A percentile compares a stretch with the other conserved stretches of the same genome.
Conservation (phyloP, 2,888 invertebrate species). For the Caenorhabditis doughertyi region DNA sequence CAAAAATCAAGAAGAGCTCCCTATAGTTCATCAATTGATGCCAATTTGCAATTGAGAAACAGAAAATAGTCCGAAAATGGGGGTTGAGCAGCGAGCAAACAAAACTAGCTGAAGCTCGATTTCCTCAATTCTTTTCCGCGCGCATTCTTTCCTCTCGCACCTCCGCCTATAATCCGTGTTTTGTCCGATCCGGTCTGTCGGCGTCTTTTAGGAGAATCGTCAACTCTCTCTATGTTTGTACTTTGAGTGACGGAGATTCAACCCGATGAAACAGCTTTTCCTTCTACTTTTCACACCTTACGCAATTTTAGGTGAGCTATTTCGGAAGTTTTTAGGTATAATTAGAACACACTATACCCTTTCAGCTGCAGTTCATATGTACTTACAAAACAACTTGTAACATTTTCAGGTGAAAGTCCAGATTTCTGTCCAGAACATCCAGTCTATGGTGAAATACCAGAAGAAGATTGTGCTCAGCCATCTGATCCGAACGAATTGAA, state of each 20-base stretch:
- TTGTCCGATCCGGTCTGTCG: conserved; percentile 47
- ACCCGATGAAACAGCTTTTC: conserved; percentile 45
- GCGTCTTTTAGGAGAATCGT: conserved; percentile 20
- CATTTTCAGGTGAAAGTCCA: conserved; percentile 44
- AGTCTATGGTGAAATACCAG: conserved; percentile 56
- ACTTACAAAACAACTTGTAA: neutral
- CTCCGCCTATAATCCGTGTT: conserved; percentile 39
- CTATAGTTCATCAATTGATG: conserved; percentile 20
- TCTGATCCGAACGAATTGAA: conserved; percentile 76
- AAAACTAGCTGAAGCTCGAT: conserved; percentile 45
- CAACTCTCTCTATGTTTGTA: conserved; percentile 50
- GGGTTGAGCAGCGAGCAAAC: conserved; percentile 54
- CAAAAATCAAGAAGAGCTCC: neutral
- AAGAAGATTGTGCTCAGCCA: conserved; percentile 62
- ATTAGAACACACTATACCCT: no score
- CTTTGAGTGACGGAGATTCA: conserved; percentile 34
- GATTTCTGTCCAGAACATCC: conserved; percentile 65
- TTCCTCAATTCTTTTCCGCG: conserved; percentile 49
- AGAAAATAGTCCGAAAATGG: conserved; percentile 39
- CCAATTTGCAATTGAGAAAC: conserved; percentile 21
- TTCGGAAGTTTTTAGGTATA: neutral
- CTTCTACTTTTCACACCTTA: conserved; percentile 55
- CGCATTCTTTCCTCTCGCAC: conserved; percentile 30
- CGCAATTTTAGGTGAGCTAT: conserved; percentile 18
- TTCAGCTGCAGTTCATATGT: no score